phyloP scores from a whole-genome alignment of 2,888 invertebrate genomes.

The Lasioglossum morio region DNA sequence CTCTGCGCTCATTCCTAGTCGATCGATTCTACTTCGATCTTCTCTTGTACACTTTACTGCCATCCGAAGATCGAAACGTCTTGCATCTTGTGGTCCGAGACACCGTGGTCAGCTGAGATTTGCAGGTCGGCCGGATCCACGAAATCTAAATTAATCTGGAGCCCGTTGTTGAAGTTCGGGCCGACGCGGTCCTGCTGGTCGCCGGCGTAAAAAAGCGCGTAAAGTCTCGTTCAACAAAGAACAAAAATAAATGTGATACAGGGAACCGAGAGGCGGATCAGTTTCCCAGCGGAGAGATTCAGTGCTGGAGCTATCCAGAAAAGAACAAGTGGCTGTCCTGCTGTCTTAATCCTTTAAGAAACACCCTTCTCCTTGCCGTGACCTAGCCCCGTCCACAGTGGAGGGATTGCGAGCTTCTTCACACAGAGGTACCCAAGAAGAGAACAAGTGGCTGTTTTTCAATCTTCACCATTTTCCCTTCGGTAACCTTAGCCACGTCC shows the following conservation, averaged over 20 bases:
- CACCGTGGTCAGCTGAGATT: constrained; percentile 33
- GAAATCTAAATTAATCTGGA: constrained; percentile 64
- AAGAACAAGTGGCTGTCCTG: background rate
- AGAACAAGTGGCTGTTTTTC: constrained; percentile 47
- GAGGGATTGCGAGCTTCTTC: background rate
- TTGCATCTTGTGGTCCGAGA: background rate
- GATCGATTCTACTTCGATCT: background rate
- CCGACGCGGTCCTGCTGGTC: constrained; percentile 43
- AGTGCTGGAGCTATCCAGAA: background rate
- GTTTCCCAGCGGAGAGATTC: constrained; percentile 32
- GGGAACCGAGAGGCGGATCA: constrained; percentile 48
- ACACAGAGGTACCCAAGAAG: background rate
- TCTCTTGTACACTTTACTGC: background rate
- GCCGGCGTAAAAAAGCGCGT: constrained; percentile 58
- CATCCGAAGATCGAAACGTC: background rate
- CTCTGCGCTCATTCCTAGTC: background rate
- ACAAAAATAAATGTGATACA: constrained; percentile 65
- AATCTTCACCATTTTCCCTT: no score
- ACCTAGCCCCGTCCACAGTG: no score
- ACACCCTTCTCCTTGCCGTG: no score
- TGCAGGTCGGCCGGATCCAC: constrained; percentile 43
- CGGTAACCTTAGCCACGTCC: no score
- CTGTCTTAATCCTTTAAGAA: no score
- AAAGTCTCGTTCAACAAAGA: constrained; percentile 54
- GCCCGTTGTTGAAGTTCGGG: constrained; percentile 58